These are phyloP conservation scores for Nyctereutes procyonoides DNA, from an alignment of 2,113 vertebrate species.

Conservation along the genomic window DNA sequence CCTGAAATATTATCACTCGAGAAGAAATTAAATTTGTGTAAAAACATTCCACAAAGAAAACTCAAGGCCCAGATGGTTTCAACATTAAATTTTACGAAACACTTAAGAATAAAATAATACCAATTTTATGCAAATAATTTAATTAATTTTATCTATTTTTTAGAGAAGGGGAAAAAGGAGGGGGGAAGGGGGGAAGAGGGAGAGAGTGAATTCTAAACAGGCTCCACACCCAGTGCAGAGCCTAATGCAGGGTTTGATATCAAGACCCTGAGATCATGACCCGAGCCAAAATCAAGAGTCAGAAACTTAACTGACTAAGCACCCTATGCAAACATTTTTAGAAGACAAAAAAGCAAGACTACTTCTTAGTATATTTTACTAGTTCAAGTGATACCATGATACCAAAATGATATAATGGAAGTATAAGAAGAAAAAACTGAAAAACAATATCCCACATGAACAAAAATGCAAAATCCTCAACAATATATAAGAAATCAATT, in stretches of 20 bases:
- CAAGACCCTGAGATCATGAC: background rate
- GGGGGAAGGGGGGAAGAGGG: too few relatives aligned
- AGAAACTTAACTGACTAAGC: background rate
- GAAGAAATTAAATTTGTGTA: background rate
- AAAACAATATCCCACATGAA: background rate
- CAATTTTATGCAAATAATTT: background rate
- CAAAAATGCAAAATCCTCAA: background rate
- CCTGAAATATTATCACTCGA: background rate
- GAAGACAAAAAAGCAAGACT: background rate
- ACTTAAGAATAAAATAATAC: background rate
- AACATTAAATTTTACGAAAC: background rate
- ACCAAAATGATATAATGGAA: background rate
- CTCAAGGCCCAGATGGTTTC: background rate
- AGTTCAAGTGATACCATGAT: background rate
- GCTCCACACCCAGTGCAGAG: too few relatives aligned
- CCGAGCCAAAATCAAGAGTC: background rate
- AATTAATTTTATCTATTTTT: background rate
- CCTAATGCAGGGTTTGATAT: too few relatives aligned
- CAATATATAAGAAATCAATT: background rate
- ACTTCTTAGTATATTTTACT: background rate
- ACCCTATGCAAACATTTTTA: background rate
- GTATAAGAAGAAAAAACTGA: background rate
- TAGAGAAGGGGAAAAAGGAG: background rate
- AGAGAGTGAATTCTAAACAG: too few relatives aligned
- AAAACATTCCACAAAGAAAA: background rate